Evolutionary conservation across 2,113 vertebrate species (phyloP).

Genomic region (Coturnix japonica): DNA sequence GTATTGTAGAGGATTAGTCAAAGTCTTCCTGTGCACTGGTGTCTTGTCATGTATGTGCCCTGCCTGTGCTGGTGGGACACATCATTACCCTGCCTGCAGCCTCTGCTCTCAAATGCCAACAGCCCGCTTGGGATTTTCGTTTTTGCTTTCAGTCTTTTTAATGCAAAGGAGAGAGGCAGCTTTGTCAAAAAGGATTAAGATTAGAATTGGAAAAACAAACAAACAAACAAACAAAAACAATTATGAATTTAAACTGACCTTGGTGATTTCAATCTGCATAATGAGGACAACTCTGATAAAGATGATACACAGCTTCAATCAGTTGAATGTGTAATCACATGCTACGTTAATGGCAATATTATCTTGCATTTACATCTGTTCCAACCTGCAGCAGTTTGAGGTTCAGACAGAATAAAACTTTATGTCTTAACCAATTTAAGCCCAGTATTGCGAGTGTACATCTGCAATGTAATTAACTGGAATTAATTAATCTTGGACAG

Average conservation of each 20-base stretch:
- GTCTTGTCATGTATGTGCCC: too few relatives aligned
- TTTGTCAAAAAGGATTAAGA: not conserved
- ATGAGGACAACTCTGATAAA: not conserved
- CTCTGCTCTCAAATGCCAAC: not conserved
- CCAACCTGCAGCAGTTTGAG: not conserved
- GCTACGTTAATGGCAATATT: not conserved
- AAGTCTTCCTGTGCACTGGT: not conserved
- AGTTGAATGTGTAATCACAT: rapidly evolving
- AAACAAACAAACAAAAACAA: too few relatives aligned
- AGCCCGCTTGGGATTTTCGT: not conserved
- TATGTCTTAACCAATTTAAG: not conserved
- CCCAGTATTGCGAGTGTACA: not conserved
- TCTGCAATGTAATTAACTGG: not conserved
- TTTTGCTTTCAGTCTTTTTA: not conserved
- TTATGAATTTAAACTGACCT: not conserved
- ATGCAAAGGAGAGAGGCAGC: not conserved
- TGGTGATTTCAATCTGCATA: not conserved
- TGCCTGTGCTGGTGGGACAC: not conserved
- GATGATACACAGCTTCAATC: not conserved
- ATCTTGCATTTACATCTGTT: not conserved
- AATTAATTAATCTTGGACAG: not conserved
- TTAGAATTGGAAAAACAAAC: not conserved
- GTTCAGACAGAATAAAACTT: not conserved
- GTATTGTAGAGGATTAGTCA: too few relatives aligned
- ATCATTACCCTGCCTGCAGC: too few relatives aligned